Evolutionary conservation across 2,797 vertebrate species (phyloP).

Genomic region (Pelochelys cantorii): DNA sequence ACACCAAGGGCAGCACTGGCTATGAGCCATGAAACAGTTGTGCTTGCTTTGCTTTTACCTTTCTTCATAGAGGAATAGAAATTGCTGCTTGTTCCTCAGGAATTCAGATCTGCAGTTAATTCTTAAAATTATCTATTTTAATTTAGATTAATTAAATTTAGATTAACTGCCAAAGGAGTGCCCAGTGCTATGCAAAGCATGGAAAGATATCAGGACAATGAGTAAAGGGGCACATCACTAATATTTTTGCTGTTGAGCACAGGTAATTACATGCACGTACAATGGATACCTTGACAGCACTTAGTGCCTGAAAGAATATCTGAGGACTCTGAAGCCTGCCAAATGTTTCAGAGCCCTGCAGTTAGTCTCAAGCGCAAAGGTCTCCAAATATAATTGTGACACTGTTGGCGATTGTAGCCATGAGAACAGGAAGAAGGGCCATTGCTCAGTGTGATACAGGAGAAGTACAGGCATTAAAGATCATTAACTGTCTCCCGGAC

Average conservation of each 20-base stretch:
- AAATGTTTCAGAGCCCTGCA: conserved; percentile 1
- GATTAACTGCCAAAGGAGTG: background rate
- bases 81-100: background rate
- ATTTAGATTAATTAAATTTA: no score
- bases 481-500: background rate
- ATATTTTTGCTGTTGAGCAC: background rate
- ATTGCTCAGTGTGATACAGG: background rate
- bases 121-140: background rate
- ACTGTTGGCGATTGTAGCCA: background rate
- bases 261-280: background rate
- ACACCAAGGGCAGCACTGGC: background rate
- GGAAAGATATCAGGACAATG: rapidly evolving
- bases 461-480: background rate
- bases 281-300: background rate
- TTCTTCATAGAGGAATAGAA: background rate
- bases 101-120: background rate
- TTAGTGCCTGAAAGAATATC: background rate
- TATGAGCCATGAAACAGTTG: background rate
- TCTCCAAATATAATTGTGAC: background rate
- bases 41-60: background rate
- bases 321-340: background rate
- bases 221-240: background rate
- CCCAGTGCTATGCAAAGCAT: background rate
- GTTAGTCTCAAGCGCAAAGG: background rate
- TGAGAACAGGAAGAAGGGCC: background rate